Percentiles rank a stretch among this genome's conserved stretches.
These are phyloP conservation scores for Caenorhabditis afra DNA, from an alignment of 2,888 invertebrate species.

Conservation along the genomic window DNA sequence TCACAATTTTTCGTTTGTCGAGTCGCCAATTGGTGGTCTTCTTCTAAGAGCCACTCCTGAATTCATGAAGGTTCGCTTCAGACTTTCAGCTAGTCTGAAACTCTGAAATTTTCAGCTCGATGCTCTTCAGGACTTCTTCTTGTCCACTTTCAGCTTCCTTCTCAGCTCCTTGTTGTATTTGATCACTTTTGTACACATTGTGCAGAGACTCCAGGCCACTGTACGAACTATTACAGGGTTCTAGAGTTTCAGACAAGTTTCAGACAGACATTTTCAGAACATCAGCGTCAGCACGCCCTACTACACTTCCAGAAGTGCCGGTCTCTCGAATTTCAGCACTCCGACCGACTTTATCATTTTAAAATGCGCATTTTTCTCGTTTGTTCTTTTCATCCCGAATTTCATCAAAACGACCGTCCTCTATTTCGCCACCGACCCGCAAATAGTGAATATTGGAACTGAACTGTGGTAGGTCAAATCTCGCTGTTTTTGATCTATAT, in stretches of 20 bases:
- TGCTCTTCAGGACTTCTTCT: conserved; percentile 38
- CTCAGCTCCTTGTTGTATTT: conserved; percentile 24
- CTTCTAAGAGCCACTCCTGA: conserved; percentile 25
- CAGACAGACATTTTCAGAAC: not conserved
- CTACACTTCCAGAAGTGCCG: not conserved
- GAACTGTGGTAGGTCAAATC: conserved; percentile 22
- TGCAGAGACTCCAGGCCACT: not conserved
- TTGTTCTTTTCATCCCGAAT: conserved; percentile 48
- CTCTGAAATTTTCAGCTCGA: conserved; percentile 20
- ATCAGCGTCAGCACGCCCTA: not conserved
- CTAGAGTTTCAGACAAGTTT: not conserved
- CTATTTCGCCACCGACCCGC: conserved; percentile 14
- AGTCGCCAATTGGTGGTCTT: not conserved
- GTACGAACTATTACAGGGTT: not conserved
- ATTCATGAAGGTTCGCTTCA: conserved; percentile 32
- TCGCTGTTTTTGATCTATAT: too few relatives aligned
- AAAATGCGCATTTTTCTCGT: conserved; percentile 49
- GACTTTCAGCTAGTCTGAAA: not conserved
- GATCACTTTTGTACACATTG: conserved; percentile 16
- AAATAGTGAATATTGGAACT: conserved; percentile 22
- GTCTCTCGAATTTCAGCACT: not conserved
- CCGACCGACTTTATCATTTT: conserved; percentile 42
- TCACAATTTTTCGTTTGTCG: conserved; percentile 30
- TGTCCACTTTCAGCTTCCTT: conserved; percentile 21
- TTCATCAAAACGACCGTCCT: conserved; percentile 32